phyloP scores from a whole-genome alignment of 2,797 vertebrate genomes.

The Sebastes kiyomatsui region DNA sequence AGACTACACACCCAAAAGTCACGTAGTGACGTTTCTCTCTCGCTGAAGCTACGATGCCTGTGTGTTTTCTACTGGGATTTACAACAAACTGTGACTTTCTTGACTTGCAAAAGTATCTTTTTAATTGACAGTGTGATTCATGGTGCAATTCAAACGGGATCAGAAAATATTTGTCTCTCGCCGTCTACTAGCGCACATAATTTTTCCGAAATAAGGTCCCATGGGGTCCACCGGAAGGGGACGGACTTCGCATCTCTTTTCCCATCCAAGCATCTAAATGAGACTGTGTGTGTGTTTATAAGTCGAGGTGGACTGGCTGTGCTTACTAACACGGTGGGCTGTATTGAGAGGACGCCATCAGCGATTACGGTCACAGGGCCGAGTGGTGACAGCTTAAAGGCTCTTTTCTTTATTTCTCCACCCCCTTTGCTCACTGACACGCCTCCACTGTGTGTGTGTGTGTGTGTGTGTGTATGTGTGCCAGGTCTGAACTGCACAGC shows the following conservation, averaged over 20 bases:
- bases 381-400: conserved; percentile 70
- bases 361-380: conserved; percentile 67
- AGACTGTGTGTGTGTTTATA: conserved; percentile 32
- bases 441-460: conserved; percentile 34
- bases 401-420: conserved; percentile 68
- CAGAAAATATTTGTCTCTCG: too few relatives aligned
- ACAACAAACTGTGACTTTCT: too few relatives aligned
- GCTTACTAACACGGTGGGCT: conserved; percentile 66
- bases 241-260: neutral
- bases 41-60: too few relatives aligned
- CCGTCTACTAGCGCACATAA: too few relatives aligned
- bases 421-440: conserved; percentile 58
- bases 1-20: too few relatives aligned
- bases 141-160: too few relatives aligned
- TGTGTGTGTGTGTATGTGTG: conserved; percentile 45
- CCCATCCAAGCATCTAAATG: conserved; percentile 23
- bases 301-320: conserved; percentile 44
- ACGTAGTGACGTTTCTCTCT: too few relatives aligned
- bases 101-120: too few relatives aligned
- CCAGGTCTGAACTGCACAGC: conserved; percentile 58
- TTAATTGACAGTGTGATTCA: too few relatives aligned
- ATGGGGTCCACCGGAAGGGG: too few relatives aligned
- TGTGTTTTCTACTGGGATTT: too few relatives aligned
- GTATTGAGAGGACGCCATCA: conserved; percentile 62
- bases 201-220: too few relatives aligned